These are phyloP conservation scores for Megalonaias nervosa DNA, from an alignment of 1,140 invertebrate genomes.

Conservation along the genomic window DNA sequence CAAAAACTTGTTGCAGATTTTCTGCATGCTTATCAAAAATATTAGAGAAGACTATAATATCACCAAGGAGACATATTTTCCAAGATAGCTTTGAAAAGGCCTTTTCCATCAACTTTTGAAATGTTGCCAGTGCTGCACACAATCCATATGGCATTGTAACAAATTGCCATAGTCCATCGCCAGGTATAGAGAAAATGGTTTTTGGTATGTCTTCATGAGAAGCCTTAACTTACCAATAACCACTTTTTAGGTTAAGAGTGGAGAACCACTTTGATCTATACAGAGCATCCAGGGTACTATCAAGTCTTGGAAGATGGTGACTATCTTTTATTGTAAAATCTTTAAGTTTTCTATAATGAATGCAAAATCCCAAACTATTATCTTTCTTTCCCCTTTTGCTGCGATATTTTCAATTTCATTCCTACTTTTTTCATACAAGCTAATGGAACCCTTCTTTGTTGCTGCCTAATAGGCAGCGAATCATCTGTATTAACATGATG, in stretches of 20 bases:
- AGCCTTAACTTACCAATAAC: constrained; percentile 35
- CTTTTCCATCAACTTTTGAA: too few relatives aligned
- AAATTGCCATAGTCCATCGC: constrained; percentile 35
- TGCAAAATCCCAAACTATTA: too few relatives aligned
- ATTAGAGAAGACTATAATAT: constrained; percentile 29
- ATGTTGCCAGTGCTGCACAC: constrained; percentile 18
- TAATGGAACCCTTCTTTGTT: too few relatives aligned
- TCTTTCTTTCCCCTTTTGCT: too few relatives aligned
- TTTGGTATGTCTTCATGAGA: constrained; percentile 21
- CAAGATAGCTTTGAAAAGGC: constrained; percentile 29
- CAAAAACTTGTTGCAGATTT: constrained; percentile 20
- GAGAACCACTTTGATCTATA: constrained; percentile 14
- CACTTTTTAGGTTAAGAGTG: too few relatives aligned
- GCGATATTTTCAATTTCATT: too few relatives aligned
- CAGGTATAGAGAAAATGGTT: constrained; percentile 36
- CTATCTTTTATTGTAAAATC: too few relatives aligned
- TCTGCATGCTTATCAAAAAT: constrained; percentile 30
- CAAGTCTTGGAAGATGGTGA: constrained; percentile 14
- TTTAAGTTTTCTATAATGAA: too few relatives aligned
- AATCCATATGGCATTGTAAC: constrained; percentile 35
- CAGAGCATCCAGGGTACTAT: constrained; percentile 11
- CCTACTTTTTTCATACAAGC: too few relatives aligned
- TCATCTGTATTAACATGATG: too few relatives aligned
- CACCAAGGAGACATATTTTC: constrained; percentile 45
- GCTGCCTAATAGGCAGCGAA: too few relatives aligned